Evolutionary conservation across 37 sponge, comb jelly and placozoan genomes (phyloP).

Genomic region (Oscarella lobularis): DNA sequence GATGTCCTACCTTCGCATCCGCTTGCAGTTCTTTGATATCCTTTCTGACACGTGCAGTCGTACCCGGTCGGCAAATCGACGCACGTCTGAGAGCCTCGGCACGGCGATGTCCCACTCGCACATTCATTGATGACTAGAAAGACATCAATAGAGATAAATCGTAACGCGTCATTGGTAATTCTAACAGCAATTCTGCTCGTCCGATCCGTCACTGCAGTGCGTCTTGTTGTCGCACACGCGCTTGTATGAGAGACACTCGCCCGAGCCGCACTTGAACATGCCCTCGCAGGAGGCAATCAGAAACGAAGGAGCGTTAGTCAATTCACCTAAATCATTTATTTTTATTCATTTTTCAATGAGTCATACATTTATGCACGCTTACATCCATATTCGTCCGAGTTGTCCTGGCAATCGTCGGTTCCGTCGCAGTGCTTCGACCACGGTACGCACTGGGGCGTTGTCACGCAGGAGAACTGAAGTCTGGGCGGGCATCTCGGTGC

Average conservation of each 20-base stretch:
- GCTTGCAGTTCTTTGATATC: background rate
- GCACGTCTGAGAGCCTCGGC: background rate
- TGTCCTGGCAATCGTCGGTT: background rate
- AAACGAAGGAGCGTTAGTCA: too few species aligned
- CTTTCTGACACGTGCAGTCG: background rate
- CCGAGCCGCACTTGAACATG: background rate
- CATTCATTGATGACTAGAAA: background rate
- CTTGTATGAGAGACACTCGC: background rate
- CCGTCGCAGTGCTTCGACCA: background rate
- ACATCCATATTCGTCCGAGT: background rate
- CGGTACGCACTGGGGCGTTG: too few species aligned
- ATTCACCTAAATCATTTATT: too few species aligned
- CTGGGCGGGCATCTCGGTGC: background rate
- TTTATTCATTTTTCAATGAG: background rate
- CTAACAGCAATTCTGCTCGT: background rate
- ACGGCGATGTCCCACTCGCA: background rate
- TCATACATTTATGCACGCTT: background rate
- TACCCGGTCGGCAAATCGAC: background rate
- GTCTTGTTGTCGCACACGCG: background rate
- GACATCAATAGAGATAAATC: too few species aligned
- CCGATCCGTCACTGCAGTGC: background rate
- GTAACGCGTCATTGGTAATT: too few species aligned
- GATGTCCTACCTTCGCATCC: background rate
- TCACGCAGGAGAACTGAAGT: background rate
- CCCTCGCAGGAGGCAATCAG: conserved; percentile 1